Percentiles rank a stretch among this genome's conserved stretches.
Evolutionary conservation across 1,140 invertebrate genomes (phyloP).

Genomic region (Ceratosolen solmsi): DNA sequence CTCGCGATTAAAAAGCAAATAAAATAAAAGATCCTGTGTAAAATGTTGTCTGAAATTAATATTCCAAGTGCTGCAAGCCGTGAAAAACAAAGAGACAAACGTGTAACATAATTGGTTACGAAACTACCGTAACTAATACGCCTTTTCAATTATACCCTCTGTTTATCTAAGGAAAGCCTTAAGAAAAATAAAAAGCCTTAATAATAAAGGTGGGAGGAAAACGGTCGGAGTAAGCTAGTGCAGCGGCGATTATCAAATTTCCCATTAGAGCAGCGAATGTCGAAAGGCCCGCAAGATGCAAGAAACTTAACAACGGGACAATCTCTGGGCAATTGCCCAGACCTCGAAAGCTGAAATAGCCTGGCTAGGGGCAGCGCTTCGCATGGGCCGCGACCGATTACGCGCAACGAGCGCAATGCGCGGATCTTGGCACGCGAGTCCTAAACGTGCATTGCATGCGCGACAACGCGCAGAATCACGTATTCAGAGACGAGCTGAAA

Average conservation of each 20-base stretch:
- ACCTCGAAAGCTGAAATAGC: not conserved
- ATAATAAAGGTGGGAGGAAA: not conserved
- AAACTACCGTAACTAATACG: no score
- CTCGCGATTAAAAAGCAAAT: no score
- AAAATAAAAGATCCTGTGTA: no score
- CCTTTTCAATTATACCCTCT: no score
- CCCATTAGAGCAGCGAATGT: not conserved
- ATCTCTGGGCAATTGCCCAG: not conserved
- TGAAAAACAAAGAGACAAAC: no score
- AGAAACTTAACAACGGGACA: not conserved
- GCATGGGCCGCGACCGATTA: not conserved
- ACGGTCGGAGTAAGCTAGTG: not conserved
- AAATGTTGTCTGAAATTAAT: no score
- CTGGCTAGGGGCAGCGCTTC: not conserved
- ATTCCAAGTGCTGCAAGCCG: no score
- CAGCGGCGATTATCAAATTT: not conserved
- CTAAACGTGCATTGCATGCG: not conserved
- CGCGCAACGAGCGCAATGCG: not conserved
- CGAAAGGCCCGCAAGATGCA: not conserved
- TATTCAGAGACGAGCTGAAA: slow-evolving; percentile 10
- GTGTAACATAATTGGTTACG: no score
- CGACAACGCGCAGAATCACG: not conserved
- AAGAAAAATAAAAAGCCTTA: no score
- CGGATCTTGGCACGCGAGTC: not conserved
- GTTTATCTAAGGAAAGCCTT: no score